Percentiles rank a stretch among this genome's conserved stretches.
Conservation (phyloP, 2,888 invertebrate species). For the Metallyticus violacea region DNA sequence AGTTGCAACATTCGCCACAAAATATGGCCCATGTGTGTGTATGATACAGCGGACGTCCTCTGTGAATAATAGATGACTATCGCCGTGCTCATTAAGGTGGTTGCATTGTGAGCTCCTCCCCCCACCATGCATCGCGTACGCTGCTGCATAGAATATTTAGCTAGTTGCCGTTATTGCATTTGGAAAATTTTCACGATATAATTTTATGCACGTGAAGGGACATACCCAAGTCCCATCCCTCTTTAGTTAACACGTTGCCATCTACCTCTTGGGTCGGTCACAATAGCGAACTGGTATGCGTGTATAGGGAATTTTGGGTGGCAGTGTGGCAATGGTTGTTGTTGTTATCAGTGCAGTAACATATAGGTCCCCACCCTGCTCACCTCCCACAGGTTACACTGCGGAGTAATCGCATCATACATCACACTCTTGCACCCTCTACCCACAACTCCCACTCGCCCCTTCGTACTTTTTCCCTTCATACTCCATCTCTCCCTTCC, state of each 20-base stretch:
- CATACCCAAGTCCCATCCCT: background rate
- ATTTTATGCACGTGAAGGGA: background rate
- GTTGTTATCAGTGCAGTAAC: constrained; percentile 9
- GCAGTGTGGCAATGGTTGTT: background rate
- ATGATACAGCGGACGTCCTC: background rate
- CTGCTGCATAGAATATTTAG: background rate
- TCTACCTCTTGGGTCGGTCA: background rate
- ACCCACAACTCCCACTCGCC: constrained; percentile 26
- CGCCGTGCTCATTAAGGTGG: background rate
- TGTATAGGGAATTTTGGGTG: constrained; percentile 17
- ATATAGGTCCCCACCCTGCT: constrained; percentile 7
- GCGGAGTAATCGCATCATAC: constrained; percentile 24
- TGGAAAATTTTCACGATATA: background rate
- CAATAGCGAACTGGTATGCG: constrained; percentile 3
- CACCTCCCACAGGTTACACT: constrained; percentile 22
- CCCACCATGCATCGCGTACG: background rate
- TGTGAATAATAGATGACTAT: background rate
- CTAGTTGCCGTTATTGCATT: background rate
- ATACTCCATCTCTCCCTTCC: constrained; percentile 16
- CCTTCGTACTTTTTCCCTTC: constrained; percentile 21
- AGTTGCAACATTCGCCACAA: background rate
- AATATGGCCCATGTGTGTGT: background rate
- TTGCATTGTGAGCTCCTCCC: background rate
- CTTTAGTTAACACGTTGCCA: background rate
- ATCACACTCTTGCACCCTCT: constrained; percentile 31